phyloP scores from a whole-genome alignment of 2,888 invertebrate genomes.

The Halocaridina rubra region DNA sequence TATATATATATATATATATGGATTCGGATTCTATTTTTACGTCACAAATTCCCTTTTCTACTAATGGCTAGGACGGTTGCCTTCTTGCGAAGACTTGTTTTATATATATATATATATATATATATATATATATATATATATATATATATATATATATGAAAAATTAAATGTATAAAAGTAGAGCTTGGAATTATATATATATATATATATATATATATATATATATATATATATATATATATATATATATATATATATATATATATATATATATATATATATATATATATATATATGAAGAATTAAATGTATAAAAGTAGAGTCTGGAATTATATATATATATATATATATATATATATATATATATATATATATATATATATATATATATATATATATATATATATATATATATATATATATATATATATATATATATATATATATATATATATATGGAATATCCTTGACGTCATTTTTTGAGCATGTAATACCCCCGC shows the following conservation, averaged over 20 bases:
- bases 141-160: slow-evolving; percentile 3
- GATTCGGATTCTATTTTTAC: no score
- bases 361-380: slow-evolving; percentile 40
- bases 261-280: background rate
- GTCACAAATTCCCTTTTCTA: no score
- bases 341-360: slow-evolving; percentile 38
- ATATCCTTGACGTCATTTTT: background rate
- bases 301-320: background rate
- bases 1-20: no score
- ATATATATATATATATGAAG: background rate
- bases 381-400: slow-evolving; percentile 40
- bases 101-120: slow-evolving; percentile 6
- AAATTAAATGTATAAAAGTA: background rate
- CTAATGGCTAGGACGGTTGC: no score
- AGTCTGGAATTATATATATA: background rate
- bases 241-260: slow-evolving; percentile 6
- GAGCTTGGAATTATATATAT: background rate
- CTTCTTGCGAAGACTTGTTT: no score
- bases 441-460: slow-evolving; percentile 28
- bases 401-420: background rate
- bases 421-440: slow-evolving; percentile 7
- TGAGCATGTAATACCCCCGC: no score
- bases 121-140: background rate
- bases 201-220: slow-evolving; percentile 37
- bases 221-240: slow-evolving; percentile 30